These are phyloP conservation scores for Sicus ferrugineus DNA, from an alignment of 2,888 invertebrate genomes.

Conservation along the genomic window DNA sequence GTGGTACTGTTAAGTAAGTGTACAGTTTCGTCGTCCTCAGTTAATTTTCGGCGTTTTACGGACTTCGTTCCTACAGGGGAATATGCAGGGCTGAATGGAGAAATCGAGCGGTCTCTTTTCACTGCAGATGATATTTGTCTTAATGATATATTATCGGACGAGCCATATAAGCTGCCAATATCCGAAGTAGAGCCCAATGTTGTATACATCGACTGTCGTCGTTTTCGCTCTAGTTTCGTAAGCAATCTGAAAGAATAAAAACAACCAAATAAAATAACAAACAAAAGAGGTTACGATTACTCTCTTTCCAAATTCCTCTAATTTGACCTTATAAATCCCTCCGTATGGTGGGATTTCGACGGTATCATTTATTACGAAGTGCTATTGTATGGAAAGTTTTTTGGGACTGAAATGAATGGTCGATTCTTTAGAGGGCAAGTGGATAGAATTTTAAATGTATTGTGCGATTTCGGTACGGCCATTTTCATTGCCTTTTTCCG, in stretches of 20 bases:
- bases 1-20: background rate
- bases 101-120: constrained; percentile 58
- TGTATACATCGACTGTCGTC: constrained; percentile 46
- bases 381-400: no score
- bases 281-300: no score
- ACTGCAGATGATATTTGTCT: constrained; percentile 37
- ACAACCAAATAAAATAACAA: no score
- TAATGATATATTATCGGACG: constrained; percentile 51
- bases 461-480: no score
- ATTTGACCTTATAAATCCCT: no score
- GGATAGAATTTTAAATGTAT: no score
- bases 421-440: no score
- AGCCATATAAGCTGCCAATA: constrained; percentile 56
- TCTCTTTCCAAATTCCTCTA: no score
- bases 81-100: constrained; percentile 58
- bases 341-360: no score
- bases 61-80: constrained; percentile 53
- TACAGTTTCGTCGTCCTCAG: constrained; percentile 37
- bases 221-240: constrained; percentile 44
- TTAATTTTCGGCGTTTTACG: constrained; percentile 54
- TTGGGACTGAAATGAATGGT: background rate
- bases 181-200: constrained; percentile 48
- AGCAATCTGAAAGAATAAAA: constrained; percentile 41
- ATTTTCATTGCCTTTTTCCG: no score
- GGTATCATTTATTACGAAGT: no score